A percentile compares a stretch with the other conserved stretches of the same genome.
Conservation (phyloP, 2,797 vertebrate species). For the Lagodon rhomboides region DNA sequence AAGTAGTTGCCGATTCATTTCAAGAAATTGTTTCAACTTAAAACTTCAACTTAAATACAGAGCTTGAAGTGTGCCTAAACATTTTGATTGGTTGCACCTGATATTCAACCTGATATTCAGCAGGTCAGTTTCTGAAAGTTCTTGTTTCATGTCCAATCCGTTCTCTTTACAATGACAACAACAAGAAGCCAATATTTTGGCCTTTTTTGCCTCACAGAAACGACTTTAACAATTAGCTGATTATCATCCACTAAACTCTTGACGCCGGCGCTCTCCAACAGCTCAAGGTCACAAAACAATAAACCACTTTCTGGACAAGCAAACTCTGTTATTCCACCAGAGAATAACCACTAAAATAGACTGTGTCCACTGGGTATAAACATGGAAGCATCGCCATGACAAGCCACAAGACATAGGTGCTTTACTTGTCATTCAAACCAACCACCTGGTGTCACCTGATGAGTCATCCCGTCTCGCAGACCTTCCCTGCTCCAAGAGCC, state of each 20-base stretch:
- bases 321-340: not conserved
- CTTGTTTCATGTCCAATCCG: too few species aligned
- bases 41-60: too few species aligned
- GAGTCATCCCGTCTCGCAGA: constrained; percentile 46
- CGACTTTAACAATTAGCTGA: not conserved
- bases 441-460: constrained; percentile 41
- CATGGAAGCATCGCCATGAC: not conserved
- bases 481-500: constrained; percentile 15
- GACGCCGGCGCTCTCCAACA: not conserved
- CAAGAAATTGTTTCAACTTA: too few species aligned
- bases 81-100: too few species aligned
- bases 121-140: too few species aligned
- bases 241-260: not conserved
- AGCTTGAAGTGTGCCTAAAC: too few species aligned
- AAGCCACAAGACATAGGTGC: constrained; percentile 5
- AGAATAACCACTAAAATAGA: not conserved
- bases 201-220: not conserved
- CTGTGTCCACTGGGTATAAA: not conserved
- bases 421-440: constrained; percentile 32
- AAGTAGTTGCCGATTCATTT: too few species aligned
- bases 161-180: too few species aligned
- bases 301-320: not conserved
- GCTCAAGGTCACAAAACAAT: not conserved
- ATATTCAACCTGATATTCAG: too few species aligned
- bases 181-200: not conserved